phyloP scores from a whole-genome alignment of 2,888 invertebrate species.

The Stenichneumon culpator region DNA sequence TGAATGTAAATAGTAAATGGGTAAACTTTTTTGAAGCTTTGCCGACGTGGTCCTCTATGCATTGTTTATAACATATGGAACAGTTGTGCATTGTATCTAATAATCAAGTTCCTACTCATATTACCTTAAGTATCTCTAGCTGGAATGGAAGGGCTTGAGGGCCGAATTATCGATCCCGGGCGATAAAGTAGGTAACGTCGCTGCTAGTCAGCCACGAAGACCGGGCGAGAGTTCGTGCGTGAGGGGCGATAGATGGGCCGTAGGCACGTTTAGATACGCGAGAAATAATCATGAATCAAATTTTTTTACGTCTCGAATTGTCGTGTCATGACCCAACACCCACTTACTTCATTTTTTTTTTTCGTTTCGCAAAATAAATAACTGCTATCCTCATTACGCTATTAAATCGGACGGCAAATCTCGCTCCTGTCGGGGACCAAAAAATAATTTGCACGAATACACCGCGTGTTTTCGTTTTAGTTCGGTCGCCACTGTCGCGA shows the following conservation, averaged over 20 bases:
- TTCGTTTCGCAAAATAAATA: not conserved
- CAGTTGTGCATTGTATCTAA: no score
- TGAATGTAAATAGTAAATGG: no score
- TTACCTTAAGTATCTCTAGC: not conserved
- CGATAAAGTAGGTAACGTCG: not conserved
- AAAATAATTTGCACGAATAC: conserved; percentile 2
- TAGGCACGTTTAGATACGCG: not conserved
- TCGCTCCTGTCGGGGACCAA: not conserved
- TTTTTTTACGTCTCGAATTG: not conserved
- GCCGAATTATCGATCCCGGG: not conserved
- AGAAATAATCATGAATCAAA: not conserved
- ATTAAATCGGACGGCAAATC: not conserved
- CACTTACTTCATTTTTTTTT: not conserved
- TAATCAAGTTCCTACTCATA: no score
- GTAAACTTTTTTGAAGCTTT: no score
- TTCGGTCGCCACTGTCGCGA: conserved; percentile 22
- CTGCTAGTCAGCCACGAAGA: not conserved
- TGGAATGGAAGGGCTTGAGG: not conserved
- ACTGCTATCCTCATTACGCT: not conserved
- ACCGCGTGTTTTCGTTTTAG: conserved; percentile 6
- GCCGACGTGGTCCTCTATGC: no score
- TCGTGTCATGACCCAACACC: not conserved
- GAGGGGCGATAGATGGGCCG: not conserved
- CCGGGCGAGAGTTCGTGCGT: not conserved
- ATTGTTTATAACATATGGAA: no score